Evolutionary conservation across 2,888 invertebrate genomes (phyloP).

Genomic region (Bhutanitis thaidina): DNA sequence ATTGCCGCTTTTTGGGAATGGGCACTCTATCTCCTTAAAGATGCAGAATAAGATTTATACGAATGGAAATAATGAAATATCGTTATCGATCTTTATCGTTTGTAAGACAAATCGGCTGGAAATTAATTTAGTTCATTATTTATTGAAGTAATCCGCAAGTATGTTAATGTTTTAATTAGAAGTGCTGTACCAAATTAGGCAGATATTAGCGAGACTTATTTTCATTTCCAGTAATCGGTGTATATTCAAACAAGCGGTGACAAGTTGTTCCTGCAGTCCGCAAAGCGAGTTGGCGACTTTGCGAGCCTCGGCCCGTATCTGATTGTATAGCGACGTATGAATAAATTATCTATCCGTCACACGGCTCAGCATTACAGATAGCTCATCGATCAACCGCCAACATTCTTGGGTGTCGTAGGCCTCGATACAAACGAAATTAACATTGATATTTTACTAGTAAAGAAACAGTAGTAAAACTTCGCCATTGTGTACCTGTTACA

Average conservation of each 20-base stretch:
- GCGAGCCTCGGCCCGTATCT: constrained; percentile 15
- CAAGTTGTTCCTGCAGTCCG: constrained; percentile 12
- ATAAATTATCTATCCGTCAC: constrained; percentile 24
- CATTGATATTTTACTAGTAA: constrained; percentile 34
- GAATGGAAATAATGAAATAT: no score
- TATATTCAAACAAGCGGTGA: constrained; percentile 14
- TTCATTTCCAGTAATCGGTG: constrained; percentile 2
- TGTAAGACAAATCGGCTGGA: no score
- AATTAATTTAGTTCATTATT: no score
- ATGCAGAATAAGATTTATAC: no score
- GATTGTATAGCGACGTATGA: constrained; percentile 15
- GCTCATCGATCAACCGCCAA: constrained; percentile 43
- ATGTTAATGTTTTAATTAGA: no score
- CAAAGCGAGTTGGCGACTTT: constrained; percentile 16
- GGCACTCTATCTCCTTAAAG: no score
- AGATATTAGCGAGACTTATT: not conserved
- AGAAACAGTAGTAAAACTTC: not conserved
- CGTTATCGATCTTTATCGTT: no score
- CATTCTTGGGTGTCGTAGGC: constrained; percentile 40
- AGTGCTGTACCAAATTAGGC: not conserved
- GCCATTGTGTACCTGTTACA: not conserved
- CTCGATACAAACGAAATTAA: constrained; percentile 42
- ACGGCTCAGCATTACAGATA: constrained; percentile 25
- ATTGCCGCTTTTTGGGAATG: no score
- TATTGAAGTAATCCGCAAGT: no score